A percentile compares a stretch with the other conserved stretches of the same genome.
phyloP scores from a whole-genome alignment of 2,113 vertebrate species.

The Pedetes capensis region DNA sequence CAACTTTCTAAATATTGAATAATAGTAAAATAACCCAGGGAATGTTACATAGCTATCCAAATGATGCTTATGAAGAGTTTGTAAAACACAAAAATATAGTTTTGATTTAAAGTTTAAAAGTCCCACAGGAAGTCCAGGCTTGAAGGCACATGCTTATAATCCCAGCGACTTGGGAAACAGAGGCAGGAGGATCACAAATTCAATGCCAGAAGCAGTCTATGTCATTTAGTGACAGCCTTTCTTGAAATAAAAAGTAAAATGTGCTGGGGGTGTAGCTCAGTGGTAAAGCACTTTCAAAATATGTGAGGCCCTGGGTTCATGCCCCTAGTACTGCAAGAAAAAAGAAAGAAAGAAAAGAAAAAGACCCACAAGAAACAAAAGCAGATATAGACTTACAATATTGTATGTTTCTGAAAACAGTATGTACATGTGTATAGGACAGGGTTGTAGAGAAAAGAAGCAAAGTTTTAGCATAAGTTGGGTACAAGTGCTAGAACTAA shows the following conservation, averaged over 20 bases:
- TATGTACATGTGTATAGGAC: background rate
- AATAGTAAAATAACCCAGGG: background rate
- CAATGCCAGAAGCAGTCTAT: too few relatives aligned
- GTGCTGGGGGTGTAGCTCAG: too few relatives aligned
- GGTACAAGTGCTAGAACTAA: background rate
- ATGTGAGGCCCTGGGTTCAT: too few relatives aligned
- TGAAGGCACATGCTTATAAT: too few relatives aligned
- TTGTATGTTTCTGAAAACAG: constrained; percentile 19
- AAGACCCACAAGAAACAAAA: background rate
- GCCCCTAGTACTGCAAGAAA: too few relatives aligned
- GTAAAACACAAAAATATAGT: background rate
- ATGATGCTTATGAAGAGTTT: constrained; percentile 18
- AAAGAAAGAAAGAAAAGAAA: background rate
- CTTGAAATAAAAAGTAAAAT: too few relatives aligned
- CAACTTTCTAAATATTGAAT: constrained; percentile 16
- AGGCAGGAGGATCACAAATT: too few relatives aligned
- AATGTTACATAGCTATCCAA: background rate
- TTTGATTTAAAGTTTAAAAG: background rate
- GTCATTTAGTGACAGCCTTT: too few relatives aligned
- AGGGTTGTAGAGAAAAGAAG: background rate
- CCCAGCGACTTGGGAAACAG: too few relatives aligned
- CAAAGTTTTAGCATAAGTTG: background rate
- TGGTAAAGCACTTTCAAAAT: too few relatives aligned
- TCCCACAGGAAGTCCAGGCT: background rate
- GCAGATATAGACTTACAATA: background rate